Conservation (phyloP, 2,113 vertebrate genomes). For the Apus apus region DNA sequence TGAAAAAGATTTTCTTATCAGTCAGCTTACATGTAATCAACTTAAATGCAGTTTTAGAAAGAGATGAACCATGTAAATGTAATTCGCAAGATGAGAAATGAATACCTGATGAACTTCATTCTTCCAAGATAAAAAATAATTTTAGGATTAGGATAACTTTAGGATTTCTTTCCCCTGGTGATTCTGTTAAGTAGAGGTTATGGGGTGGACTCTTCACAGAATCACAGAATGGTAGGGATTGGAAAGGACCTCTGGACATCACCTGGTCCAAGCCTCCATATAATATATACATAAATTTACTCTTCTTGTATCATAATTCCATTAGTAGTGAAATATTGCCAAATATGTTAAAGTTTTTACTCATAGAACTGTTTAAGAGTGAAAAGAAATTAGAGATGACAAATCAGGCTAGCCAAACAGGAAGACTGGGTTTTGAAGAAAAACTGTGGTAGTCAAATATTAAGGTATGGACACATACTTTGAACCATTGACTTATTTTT, state of each 20-base stretch:
- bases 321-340: not conserved
- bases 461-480: not conserved
- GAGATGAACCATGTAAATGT: conserved; percentile 12
- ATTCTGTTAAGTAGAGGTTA: not conserved
- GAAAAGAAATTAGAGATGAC: not conserved
- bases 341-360: not conserved
- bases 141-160: not conserved
- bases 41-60: conserved; percentile 34
- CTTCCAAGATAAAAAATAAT: not conserved
- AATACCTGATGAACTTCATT: conserved; percentile 40
- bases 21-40: conserved; percentile 30
- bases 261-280: not conserved
- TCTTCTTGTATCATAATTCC: not conserved
- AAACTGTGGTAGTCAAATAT: accelerated
- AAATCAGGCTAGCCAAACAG: not conserved
- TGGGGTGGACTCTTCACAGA: not conserved
- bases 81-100: conserved; percentile 18
- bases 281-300: not conserved
- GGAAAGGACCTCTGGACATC: too few relatives aligned
- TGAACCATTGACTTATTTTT: not conserved
- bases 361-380: not conserved
- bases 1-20: conserved; percentile 43
- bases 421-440: not conserved
- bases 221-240: too few relatives aligned
- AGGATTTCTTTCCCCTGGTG: not conserved